These are phyloP conservation scores for Poecilia velifera DNA, from an alignment of 2,797 vertebrate species.

Conservation along the genomic window DNA sequence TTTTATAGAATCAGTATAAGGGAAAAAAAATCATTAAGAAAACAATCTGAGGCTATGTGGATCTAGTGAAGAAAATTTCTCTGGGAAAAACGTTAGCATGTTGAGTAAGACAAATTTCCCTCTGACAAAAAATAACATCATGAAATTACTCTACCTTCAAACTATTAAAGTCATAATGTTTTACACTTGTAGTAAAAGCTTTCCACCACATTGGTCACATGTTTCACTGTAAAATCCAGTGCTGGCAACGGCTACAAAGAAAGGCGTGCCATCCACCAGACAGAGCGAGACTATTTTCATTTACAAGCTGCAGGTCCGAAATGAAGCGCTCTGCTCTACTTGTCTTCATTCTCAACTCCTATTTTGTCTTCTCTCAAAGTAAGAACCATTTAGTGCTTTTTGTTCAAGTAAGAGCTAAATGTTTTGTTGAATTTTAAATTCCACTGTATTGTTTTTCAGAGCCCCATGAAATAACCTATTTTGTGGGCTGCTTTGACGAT, in stretches of 20 bases:
- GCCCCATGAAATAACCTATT: accelerated
- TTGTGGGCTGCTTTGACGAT: constrained; percentile 39
- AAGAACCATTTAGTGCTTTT: background rate
- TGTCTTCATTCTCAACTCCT: background rate
- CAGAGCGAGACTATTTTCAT: background rate
- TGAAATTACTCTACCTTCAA: background rate
- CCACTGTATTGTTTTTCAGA: background rate
- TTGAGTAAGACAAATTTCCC: background rate
- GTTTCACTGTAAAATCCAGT: background rate
- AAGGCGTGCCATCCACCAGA: background rate
- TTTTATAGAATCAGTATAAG: background rate
- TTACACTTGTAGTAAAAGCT: background rate
- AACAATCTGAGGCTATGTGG: background rate
- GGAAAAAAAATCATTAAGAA: background rate
- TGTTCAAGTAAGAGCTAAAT: background rate
- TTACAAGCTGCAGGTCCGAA: background rate
- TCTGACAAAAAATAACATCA: too few species aligned
- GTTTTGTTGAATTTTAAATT: background rate
- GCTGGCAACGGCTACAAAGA: background rate
- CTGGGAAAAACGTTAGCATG: background rate
- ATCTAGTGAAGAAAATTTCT: background rate
- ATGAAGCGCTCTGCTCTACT: background rate
- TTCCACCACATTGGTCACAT: background rate
- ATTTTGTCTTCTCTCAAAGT: background rate
- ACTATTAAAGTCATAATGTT: background rate